Evolutionary conservation across 2,113 vertebrate genomes (phyloP), one percentile per base, ranked within the genome.

Genomic region (Anguilla rostrata): DNA sequence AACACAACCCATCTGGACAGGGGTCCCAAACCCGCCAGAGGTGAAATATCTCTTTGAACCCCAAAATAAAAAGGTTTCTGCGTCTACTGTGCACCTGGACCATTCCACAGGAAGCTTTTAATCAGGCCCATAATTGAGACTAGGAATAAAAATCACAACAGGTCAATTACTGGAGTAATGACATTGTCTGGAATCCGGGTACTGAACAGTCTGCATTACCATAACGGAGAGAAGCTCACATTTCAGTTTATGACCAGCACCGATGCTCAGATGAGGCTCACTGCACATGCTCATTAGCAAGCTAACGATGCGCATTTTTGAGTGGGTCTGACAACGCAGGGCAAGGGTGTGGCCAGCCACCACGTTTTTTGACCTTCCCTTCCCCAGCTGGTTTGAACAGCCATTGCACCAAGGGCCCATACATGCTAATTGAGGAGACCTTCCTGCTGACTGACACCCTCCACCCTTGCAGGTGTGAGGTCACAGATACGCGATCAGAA

Each of bases 1-100:
- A 82, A 81, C 40, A 82, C 84, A 85, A 87, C 91, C 87, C 93
- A 92, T 92, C 92, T 92, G 90, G 89, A 88, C n/a, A 84, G 49
- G 86, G 86, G 71, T 81, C 83, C 86, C 85, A 41, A 78, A 87
- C 82, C 75, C 0, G 15, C 1, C 34, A 60, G 57, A 60, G 15
- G 57, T 18, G 11, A 9, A 9, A 18, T 26, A 20, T 66, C 60
- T 26, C 60, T 20, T 66, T 22, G 60, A 8, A 66, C 18, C 18
- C 60, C 60, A 4, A 53, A 53, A 53, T 2, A 14, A 14, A 53
- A 11, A 53, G 12, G 5, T 22, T 26, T 5, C 60, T 57, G 43
- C 40, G 53, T 29, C 83, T 87, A 84, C 46, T 11, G 39, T 18
- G 26, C 71, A 43, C 71, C 39, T 39, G 46, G 1, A 11, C 16